Conservation (phyloP, 2,797 vertebrate genomes). For the Fringilla coelebs region DNA sequence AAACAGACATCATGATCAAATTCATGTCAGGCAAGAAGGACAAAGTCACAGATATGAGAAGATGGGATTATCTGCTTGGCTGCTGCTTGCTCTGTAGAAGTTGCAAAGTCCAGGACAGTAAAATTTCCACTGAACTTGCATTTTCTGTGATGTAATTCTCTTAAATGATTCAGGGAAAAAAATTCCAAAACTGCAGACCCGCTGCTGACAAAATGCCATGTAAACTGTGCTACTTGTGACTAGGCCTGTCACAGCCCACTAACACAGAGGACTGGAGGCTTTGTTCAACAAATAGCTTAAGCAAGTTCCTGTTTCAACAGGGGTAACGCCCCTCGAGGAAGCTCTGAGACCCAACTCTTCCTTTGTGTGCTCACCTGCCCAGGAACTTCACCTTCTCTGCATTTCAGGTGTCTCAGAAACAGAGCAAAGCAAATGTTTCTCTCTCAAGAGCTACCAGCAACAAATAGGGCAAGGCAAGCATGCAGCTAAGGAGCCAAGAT, state of each 20-base stretch:
- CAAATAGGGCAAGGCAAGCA: neutral
- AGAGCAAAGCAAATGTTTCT: neutral
- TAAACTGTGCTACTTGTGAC: neutral
- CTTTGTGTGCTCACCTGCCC: neutral
- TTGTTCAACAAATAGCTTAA: neutral
- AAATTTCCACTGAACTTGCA: conserved; percentile 41
- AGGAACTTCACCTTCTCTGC: neutral
- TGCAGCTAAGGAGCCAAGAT: neutral
- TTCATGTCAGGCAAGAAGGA: neutral
- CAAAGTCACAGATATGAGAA: conserved; percentile 26
- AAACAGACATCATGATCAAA: neutral
- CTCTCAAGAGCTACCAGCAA: neutral
- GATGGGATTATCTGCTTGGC: conserved; percentile 51
- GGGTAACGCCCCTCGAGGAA: fast-evolving
- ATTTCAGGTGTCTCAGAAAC: neutral
- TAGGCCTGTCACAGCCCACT: neutral
- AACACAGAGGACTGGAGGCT: neutral
- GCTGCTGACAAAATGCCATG: neutral
- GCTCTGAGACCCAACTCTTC: neutral
- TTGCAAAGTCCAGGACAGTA: conserved; percentile 52
- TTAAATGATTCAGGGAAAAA: neutral
- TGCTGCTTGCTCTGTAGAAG: conserved; percentile 3
- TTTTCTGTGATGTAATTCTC: conserved; percentile 27
- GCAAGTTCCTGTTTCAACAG: neutral
- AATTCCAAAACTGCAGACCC: neutral